These are phyloP conservation scores for Drosophila sechellia DNA, from an alignment of 1,140 invertebrate genomes.

Conservation along the genomic window DNA sequence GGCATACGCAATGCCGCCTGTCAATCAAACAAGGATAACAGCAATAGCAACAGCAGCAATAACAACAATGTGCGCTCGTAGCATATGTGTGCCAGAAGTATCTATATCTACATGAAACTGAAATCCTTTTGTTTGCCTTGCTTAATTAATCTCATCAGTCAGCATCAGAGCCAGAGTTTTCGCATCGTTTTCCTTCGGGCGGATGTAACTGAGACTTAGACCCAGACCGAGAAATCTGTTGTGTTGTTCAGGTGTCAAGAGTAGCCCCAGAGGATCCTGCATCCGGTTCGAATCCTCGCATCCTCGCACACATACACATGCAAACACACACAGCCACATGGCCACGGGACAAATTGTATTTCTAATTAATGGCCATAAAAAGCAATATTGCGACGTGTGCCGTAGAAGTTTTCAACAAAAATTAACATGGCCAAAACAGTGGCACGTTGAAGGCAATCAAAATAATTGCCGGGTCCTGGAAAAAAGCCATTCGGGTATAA, in stretches of 20 bases:
- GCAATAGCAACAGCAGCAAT: constrained; percentile 13
- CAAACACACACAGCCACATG: constrained; percentile 14
- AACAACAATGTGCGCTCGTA: constrained; percentile 11
- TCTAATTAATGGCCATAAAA: constrained; percentile 78
- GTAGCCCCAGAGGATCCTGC: constrained; percentile 38
- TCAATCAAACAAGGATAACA: constrained; percentile 51
- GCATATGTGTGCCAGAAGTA: constrained; percentile 11
- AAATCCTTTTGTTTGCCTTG: constrained; percentile 80
- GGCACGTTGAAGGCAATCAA: constrained; percentile 38
- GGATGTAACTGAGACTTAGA: constrained; percentile 65
- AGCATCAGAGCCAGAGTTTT: constrained; percentile 36
- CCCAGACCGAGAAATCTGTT: constrained; percentile 21
- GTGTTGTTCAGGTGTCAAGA: constrained; percentile 59
- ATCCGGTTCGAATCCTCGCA: constrained; percentile 14
- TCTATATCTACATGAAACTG: constrained; percentile 64
- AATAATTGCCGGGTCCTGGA: constrained; percentile 59
- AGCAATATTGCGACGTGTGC: constrained; percentile 56
- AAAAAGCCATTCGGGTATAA: constrained; percentile 78
- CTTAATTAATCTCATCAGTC: constrained; percentile 82
- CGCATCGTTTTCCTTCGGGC: constrained; percentile 62
- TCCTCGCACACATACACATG: neutral
- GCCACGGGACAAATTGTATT: constrained; percentile 57
- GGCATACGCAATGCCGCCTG: constrained; percentile 67
- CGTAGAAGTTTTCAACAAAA: constrained; percentile 54
- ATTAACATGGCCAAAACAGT: constrained; percentile 49